Base-by-base conservation (phyloP, 2,797 vertebrate genomes). In the Ctenopoma kingsleyae region DNA sequence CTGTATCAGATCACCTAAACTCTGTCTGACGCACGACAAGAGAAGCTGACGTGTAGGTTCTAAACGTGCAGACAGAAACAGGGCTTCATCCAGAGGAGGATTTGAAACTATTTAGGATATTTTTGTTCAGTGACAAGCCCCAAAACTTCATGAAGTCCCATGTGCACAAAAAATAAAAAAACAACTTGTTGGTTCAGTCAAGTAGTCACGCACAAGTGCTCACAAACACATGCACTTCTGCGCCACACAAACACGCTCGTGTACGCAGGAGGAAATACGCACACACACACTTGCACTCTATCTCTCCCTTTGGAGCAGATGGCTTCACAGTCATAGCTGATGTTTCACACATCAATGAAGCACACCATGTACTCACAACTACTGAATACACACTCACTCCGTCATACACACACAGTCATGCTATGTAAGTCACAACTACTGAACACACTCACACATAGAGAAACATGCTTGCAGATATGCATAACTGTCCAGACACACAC, bases 341-440 rank as follows among this genome's bases (percentile, higher is more conserved):
- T 92, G 91, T 90, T 92, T 92, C 88, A 91, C 91, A 92, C 87
- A 81, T 92, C 87, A 89, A 69, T 88, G 85, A 71, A 89, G 85
- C 84, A 88, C 88, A 80, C 73, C 76, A 77, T 87, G 87, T 88
- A 80, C 88, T 83, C 77, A 72, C 83, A 86, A 82, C 67, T 73
- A 74, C 67, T 41, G 59, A 82, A 82, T 35, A 49, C 68, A 77
- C 78, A 46, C 62, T 41, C 49, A 30, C 54, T 30, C 56, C 6
- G 19, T n/a, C 50, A 27, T 60, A 47, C 46, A 46, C 61, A 48
- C 61, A 55, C 46, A 30, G 64, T 38, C 35, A 46, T 16, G 16
- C 32, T 47, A 57, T 72, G 59, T 17, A 54, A 69, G 50, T 58
- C 54, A 70, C 68, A 79, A 55, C 62, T 41, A 47, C 50, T 32